Evolutionary conservation across 2,888 invertebrate species (phyloP), one percentile per base, ranked within the genome.

Genomic region (Gryllus longicercus): DNA sequence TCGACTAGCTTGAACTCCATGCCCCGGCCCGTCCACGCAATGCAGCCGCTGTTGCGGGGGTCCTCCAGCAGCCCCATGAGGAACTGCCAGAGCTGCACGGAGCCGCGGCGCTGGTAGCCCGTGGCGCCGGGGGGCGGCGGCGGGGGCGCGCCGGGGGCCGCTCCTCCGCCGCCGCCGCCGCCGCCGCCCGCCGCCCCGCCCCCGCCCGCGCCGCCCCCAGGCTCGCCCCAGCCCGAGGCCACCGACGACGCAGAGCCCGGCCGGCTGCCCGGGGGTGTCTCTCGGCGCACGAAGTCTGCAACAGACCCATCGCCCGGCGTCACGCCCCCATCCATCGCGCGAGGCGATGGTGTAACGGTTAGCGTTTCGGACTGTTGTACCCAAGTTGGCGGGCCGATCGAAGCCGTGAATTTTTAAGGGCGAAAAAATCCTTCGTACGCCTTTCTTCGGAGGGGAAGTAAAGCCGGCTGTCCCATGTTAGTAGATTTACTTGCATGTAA

Each of bases 1-100:
- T 98, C 97, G 82, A 97, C 95, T 74, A 98, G 91, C 86, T 98
- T 98, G 87, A 98, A 98, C 87, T 98, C 97, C 89, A 97, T 93
- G 2, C 97, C 97, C 16, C 97, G 89, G 0, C 97, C 97, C 0
- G 97, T 98, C 97, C 97, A 97, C 2, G 96, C 95, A 82, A 97
- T 97, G 86, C 95, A 95, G 80, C 94, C 93, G 25, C 94, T 92
- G 84, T 92, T 92, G 23, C 88, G 87, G 82, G 93, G 91, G 81
- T 93, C 93, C 84, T 93, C 93, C 76, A 95, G 86, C 10, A 95
- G 88, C 0, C 95, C 93, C 5, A 97, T 96, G 77, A 98, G 90
- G 88, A 98, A 98, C 89, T 98, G 98, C 97, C 97, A 98, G 79
- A 98, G 88, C 86, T 98, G 96, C 18, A 96, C 90, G 0, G 96